Evolutionary conservation across 2,888 invertebrate genomes (phyloP), one percentile per base, ranked within the genome.

Genomic region (Campoletis raptor): DNA sequence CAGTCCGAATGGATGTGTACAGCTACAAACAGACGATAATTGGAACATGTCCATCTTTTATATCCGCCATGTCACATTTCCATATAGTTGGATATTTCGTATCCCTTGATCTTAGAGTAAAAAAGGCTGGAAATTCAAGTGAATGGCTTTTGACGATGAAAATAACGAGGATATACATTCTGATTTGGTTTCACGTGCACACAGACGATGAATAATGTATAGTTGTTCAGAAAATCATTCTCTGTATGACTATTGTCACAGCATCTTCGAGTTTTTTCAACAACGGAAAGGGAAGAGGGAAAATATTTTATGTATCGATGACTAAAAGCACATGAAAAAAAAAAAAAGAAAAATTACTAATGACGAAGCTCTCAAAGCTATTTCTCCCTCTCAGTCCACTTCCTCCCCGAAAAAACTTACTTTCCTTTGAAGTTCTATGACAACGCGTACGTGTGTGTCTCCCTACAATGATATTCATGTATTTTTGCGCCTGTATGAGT

Each of bases 351-450:
- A 24, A 57, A 70, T n/a, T 57, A 64, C 70, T 72, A 80, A 70
- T 80, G 80, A 80, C 80, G 45, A 64, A 81, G 73, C 69, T 61
- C 18, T 6, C 15, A 67, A 37, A 69, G 78, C 77, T 74, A 40
- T 79, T 54, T 76, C n/a, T 30, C 12, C 74, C 21, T 54, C 73
- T 24, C 64, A 18, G 21, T 74, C 45, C 57, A 52, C 72, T 42
- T 74, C 30, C 37, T 54, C 74, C 52, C 40, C 36, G 45, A 76
- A 64, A 54, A 54, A 74, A 36, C 70, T 57, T 80, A 48, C 48
- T 67, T 42, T 54, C 81, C 81, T 86, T 88, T 86, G 79, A 85
- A 74, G 70, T 81, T 82, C 18, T 69, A 48, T 54, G 37, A 70
- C 70, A 76, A 84, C 66, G 61, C 42, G 15, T 42, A 57, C 54